Evolutionary conservation across 2,113 vertebrate species (phyloP), one percentile per base, ranked within the genome.

Genomic region (Odontesthes bonariensis): DNA sequence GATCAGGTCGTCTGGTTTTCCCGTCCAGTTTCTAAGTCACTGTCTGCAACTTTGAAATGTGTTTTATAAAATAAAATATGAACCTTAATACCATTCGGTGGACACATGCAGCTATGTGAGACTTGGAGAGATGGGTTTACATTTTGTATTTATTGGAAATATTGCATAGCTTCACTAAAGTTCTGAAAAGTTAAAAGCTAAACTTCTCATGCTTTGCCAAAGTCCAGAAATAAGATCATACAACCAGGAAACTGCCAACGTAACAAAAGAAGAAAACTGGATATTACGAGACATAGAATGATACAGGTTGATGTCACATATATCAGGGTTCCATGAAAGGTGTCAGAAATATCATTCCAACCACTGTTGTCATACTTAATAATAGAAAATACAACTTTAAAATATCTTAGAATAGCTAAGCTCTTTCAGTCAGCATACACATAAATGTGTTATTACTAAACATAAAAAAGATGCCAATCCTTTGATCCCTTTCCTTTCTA

Each of bases 371-470:
- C 17, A 17, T 38, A 38, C 10, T 38, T 38, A 10, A 38, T 38
- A 38, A 10, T 10, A 38, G 35, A 38, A 38, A 38, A 38, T 8
- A 38, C 35, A 38, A 10, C 10, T 38, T 38, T 38, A 49, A 3
- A 47, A 19, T 1, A 8, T 17, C 2, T 16, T 17, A 46, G 13
- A 0, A 46, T 10, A 17, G 44, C 17, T n/a, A 17, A 19, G 5
- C 1, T 8, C 1, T 55, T 55, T 67, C 17, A 58, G 8, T 58
- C 13, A 56, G 8, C 40, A 12, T 47, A 38, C 22, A 46, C 31
- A 62, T 53, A 77, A 38, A 73, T 42, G 19, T 47, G 55, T 49
- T 40, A 59, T 55, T 38, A 64, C 22, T 68, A 46, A 55, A 75
- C 33, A 56, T 9, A 49, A 61, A 54, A 67, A 47, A 22, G n/a